Percentiles rank a stretch among this genome's conserved stretches.
Evolutionary conservation across 2,113 vertebrate species (phyloP).

Genomic region (Ifrita kowaldi): DNA sequence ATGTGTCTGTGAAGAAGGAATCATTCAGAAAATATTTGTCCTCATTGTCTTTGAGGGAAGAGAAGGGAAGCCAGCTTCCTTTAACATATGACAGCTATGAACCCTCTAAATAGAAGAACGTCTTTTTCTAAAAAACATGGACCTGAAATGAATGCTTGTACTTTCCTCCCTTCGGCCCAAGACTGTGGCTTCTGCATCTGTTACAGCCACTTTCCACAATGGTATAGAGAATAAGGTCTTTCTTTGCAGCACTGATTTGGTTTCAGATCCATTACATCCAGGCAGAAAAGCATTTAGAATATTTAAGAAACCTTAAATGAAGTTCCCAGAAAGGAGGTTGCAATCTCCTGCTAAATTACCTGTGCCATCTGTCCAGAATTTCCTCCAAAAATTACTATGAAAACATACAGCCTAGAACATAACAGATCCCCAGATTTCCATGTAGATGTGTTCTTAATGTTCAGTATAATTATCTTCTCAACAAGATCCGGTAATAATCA

Average conservation of each 20-base stretch:
- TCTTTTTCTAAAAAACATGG: background rate
- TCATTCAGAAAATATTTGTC: background rate
- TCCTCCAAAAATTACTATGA: slow-evolving; percentile 26
- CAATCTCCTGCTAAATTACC: slow-evolving; percentile 45
- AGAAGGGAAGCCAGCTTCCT: background rate
- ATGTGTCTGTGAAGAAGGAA: background rate
- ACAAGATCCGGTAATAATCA: background rate
- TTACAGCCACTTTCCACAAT: background rate
- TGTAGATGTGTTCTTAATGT: slow-evolving; percentile 34
- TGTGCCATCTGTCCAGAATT: slow-evolving; percentile 40
- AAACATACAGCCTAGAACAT: slow-evolving; percentile 29
- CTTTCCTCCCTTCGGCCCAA: background rate
- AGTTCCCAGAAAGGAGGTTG: background rate
- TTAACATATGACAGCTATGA: background rate
- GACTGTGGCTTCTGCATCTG: background rate
- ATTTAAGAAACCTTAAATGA: slow-evolving; percentile 11
- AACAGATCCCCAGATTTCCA: slow-evolving; percentile 34
- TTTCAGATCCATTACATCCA: slow-evolving; percentile 17
- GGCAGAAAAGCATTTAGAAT: slow-evolving; percentile 11
- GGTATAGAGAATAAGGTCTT: background rate
- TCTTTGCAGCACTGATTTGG: background rate
- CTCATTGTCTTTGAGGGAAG: background rate
- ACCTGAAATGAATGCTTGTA: background rate
- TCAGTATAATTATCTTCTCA: slow-evolving; percentile 42
- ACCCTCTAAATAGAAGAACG: background rate